Evolutionary conservation across 2,113 vertebrate species (phyloP), one percentile per base, ranked within the genome.

Genomic region (Oncorhynchus keta): DNA sequence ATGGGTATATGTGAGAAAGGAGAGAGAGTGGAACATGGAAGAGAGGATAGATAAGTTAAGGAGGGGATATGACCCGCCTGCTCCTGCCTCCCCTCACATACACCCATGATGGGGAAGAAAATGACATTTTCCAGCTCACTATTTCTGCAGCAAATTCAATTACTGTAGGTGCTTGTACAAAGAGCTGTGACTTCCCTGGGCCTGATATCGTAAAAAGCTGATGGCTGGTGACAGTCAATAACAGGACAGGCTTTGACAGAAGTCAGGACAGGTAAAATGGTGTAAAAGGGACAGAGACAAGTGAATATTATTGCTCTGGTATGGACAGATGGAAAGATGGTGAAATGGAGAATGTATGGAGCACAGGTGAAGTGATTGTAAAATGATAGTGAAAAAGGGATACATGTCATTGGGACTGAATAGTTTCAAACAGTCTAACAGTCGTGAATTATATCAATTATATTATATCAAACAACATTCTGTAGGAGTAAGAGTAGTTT

Each of bases 71-170:
- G 82, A 79, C 74, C 39, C 39, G 9, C 39, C 39, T 45, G 39
- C 39, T 45, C 2, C 39, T 11, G 9, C 39, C 70, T 76, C 59
- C 72, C 24, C 83, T 82, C 83, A 80, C 86, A 84, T 92, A 90
- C 89, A 62, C 73, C 30, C 76, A 79, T 62, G 12, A 51, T 79
- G 32, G 85, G 90, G 91, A 94, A 93, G 93, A 95, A 95, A 97
- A 97, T 99, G 96, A 97, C 96, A 99, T 98, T 97, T 97, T 96
- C 95, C 95, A 97, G 91, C 91, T 93, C 91, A 95, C 95, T 97
- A 96, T 98, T 97, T 96, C 96, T 97, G 96, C 96, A 95, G 95
- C 96, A 98, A 97, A 99, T 99, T 99, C 96, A 98, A 99, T 99
- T 99, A 99, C 95, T 95, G 93, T 78, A 94, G 94, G 92, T 95